Evolutionary conservation across 2,888 invertebrate species (phyloP), one percentile per base, ranked within the genome.

Genomic region (Corbicula japonica): DNA sequence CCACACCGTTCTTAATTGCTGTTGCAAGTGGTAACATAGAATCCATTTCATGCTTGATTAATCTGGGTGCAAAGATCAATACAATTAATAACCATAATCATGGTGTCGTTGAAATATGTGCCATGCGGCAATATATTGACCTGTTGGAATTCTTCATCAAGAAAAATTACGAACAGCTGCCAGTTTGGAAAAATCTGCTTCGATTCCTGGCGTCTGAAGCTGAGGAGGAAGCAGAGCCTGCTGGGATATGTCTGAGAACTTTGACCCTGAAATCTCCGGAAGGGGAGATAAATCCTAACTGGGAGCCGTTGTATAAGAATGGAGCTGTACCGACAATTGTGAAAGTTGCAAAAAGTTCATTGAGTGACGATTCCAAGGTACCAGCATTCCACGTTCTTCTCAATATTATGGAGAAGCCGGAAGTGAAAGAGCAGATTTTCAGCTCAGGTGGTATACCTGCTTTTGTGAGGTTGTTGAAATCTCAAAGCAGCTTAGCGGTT

Each of bases 1-100:
- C 90, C 38, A 93, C 93, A 1, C 93, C 93, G 4, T 90, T 93
- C 63, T 82, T 92, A 44, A 86, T 93, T 69, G 91, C 93, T 0
- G 90, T 92, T 5, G 82, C 88, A 28, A 88, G 89, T 10, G 92
- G 92, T 2, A 89, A 86, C 35, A 68, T 88, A 23, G 92, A 93
- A 12, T 90, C 91, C 6, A 90, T 93, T n/a, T 76, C 84, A 8
- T 89, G 88, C 56, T 84, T 93, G 44, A 87, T 92, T 1, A 79
- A 86, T 18, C 84, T 92, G 30, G 92, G 91, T 0, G 90, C 92
- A 6, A 91, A 91, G 78, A 86, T 92, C 28, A 75, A 85, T 61
- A 88, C 86, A 1, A 86, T 89, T 12, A 90, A 92, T 82, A 85
- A 87, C 8, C 88, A 90, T 34, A 91, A 92, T 65, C 92, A 92